These are phyloP conservation scores for Trachymyrmex cornetzi DNA, from an alignment of 1,140 invertebrate species.

Conservation along the genomic window DNA sequence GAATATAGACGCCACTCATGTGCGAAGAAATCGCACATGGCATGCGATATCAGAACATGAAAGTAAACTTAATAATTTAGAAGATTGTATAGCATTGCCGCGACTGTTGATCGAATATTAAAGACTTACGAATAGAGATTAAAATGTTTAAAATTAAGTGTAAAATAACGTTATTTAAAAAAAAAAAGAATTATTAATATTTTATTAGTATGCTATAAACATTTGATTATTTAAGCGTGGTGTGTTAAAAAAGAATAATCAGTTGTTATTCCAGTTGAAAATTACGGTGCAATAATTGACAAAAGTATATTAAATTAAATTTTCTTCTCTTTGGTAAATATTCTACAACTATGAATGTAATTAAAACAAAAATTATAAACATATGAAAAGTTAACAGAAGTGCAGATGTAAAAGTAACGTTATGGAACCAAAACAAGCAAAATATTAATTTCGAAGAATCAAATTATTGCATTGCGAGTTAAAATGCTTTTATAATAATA, in stretches of 20 bases:
- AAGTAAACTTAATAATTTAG: slow-evolving; percentile 33
- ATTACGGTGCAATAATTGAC: neutral
- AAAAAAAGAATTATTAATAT: neutral
- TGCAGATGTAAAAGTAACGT: slow-evolving; percentile 26
- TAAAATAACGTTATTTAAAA: neutral
- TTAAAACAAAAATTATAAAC: neutral
- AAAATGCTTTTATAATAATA: slow-evolving; percentile 35
- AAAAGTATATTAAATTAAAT: slow-evolving; percentile 4
- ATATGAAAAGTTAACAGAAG: neutral
- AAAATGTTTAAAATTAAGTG: neutral
- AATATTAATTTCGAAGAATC: slow-evolving; percentile 39
- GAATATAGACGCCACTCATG: slow-evolving; percentile 45
- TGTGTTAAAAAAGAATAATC: neutral
- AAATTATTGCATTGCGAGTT: slow-evolving; percentile 44
- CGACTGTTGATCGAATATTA: neutral
- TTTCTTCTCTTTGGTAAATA: neutral
- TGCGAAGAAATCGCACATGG: slow-evolving; percentile 49
- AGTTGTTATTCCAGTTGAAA: neutral
- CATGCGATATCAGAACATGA: slow-evolving; percentile 22
- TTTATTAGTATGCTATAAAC: neutral
- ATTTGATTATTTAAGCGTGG: neutral
- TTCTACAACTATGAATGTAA: neutral
- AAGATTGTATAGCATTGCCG: neutral
- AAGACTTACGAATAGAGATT: neutral
- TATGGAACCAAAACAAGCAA: slow-evolving; percentile 2